Conservation (phyloP, 2,797 vertebrate species). For the Loris lydekkerianus region DNA sequence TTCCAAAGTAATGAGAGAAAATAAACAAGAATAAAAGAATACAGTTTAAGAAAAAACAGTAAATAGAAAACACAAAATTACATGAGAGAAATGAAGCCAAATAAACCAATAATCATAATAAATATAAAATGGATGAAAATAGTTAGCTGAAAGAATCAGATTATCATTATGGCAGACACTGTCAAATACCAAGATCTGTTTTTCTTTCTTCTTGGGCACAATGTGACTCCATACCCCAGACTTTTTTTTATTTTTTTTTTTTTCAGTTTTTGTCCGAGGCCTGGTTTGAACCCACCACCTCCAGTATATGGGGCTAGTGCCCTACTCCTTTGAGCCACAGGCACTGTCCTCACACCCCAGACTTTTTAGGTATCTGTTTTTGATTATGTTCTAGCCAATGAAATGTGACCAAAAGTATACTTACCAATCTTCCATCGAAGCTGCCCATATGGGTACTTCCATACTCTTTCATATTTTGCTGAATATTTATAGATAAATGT, state of each 20-base stretch:
- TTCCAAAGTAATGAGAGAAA: background rate
- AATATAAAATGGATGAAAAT: conserved; percentile 7
- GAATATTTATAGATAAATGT: too few species aligned
- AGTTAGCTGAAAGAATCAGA: background rate
- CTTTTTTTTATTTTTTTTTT: background rate
- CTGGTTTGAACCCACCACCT: too few species aligned
- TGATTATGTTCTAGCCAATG: background rate
- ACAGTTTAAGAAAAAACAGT: background rate
- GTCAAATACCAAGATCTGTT: background rate
- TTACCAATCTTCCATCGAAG: background rate
- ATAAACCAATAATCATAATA: background rate
- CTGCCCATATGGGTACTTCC: too few species aligned
- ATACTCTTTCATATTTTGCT: too few species aligned
- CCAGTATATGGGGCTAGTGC: too few species aligned
- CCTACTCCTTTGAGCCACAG: too few species aligned
- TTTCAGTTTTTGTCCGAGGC: too few species aligned
- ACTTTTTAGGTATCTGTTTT: background rate
- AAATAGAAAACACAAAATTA: background rate
- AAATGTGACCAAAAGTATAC: background rate
- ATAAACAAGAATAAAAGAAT: background rate
- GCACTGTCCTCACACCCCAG: background rate
- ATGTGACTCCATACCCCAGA: background rate
- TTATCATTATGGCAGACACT: background rate
- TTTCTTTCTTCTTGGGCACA: background rate
- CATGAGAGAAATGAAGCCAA: background rate